Evolutionary conservation across 2,888 invertebrate species (phyloP).

Genomic region (Diarsia rubi): DNA sequence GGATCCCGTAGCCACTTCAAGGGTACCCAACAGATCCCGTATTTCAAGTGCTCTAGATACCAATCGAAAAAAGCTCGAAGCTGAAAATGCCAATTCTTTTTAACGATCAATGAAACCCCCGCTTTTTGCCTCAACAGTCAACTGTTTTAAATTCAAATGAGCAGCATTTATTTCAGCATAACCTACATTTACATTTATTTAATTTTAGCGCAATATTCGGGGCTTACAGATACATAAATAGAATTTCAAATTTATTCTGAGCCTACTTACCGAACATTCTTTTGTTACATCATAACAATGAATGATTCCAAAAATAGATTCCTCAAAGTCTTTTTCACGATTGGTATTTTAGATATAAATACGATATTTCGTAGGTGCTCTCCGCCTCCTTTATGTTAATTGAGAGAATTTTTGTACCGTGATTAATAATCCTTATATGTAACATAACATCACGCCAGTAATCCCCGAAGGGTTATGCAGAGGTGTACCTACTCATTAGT

Average conservation of each 20-base stretch:
- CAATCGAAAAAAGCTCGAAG: conserved; percentile 11
- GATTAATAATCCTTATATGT: neutral
- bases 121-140: conserved; percentile 3
- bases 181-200: conserved; percentile 18
- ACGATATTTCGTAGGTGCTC: neutral
- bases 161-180: conserved; percentile 10
- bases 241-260: conserved; percentile 19
- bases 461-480: too few species aligned
- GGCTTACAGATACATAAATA: conserved; percentile 6
- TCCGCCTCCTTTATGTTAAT: neutral
- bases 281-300: conserved; percentile 17
- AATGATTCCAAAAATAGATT: conserved; percentile 23
- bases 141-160: conserved; percentile 42
- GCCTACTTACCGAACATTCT: neutral
- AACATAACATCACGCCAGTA: too few species aligned
- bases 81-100: conserved; percentile 24
- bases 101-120: conserved; percentile 5
- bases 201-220: conserved; percentile 8
- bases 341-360: neutral
- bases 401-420: too few species aligned
- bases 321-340: neutral
- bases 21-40: conserved; percentile 11
- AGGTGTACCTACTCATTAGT: too few species aligned
- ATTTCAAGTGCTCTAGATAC: conserved; percentile 29
- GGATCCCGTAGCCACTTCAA: conserved; percentile 1